Percentiles rank a stretch among this genome's conserved stretches.
Evolutionary conservation across 2,113 vertebrate species (phyloP).

Genomic region (Coracopsis vasa): DNA sequence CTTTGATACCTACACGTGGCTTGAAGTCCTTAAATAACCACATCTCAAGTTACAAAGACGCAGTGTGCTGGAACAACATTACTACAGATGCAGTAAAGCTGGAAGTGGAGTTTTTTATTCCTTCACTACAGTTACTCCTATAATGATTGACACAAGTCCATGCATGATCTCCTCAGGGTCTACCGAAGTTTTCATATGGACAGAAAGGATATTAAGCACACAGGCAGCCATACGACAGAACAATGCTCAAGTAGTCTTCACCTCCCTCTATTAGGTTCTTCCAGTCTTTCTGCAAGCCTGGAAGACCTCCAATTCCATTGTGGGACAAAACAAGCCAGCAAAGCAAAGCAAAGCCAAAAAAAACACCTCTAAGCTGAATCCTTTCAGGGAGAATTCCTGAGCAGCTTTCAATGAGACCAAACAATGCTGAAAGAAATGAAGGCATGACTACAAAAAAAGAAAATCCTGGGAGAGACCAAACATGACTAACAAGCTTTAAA

Average conservation of each 20-base stretch:
- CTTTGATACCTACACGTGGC: background rate
- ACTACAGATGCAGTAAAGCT: background rate
- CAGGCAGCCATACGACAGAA: background rate
- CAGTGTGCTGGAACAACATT: background rate
- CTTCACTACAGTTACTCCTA: background rate
- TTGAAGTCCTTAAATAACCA: background rate
- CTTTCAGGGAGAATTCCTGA: background rate
- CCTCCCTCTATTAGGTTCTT: background rate
- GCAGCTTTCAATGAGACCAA: background rate
- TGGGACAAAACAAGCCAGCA: background rate
- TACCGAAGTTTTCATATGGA: background rate
- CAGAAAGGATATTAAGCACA: background rate
- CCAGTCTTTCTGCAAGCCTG: background rate
- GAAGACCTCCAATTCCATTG: background rate
- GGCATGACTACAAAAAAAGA: background rate
- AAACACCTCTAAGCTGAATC: background rate
- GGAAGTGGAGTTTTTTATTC: background rate
- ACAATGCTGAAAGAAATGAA: background rate
- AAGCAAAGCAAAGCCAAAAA: background rate
- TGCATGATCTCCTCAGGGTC: background rate
- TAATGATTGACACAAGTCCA: background rate
- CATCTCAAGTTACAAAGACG: background rate
- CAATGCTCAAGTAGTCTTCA: background rate
- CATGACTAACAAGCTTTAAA: background rate
- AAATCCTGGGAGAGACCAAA: background rate